Evolutionary conservation across 2,797 vertebrate species (phyloP).

Genomic region (Bradypodion ventrale): DNA sequence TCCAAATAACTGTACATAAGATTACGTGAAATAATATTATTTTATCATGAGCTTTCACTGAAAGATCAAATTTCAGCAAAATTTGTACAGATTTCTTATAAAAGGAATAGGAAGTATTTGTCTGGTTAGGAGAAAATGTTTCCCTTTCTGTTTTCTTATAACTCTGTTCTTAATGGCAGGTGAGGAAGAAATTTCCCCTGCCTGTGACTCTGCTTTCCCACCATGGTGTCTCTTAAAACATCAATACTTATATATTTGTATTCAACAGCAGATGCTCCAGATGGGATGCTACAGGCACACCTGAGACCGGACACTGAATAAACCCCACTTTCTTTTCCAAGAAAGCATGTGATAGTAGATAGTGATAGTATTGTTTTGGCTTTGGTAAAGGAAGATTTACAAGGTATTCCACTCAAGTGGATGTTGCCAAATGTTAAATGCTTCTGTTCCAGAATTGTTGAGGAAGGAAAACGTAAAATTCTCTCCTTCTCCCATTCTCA

Average conservation of each 20-base stretch:
- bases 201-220: not conserved
- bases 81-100: not conserved
- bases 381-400: slow-evolving; percentile 54
- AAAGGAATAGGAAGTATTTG: slow-evolving; percentile 8
- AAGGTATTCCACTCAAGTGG: slow-evolving; percentile 27
- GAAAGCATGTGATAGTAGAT: not conserved
- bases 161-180: too few relatives aligned
- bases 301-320: slow-evolving; percentile 37
- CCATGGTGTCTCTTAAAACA: rapidly evolving
- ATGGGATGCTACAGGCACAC: not conserved
- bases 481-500: slow-evolving; percentile 15
- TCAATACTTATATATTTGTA: rapidly evolving
- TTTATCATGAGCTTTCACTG: too few relatives aligned
- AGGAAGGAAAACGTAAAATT: slow-evolving; percentile 1
- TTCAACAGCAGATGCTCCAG: not conserved
- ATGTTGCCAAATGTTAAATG: slow-evolving; percentile 16
- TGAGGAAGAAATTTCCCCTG: slow-evolving; percentile 1
- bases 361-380: not conserved
- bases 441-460: slow-evolving; percentile 9
- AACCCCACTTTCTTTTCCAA: slow-evolving; percentile 41
- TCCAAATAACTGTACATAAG: not conserved
- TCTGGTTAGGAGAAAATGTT: not conserved
- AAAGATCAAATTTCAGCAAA: not conserved
- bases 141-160: not conserved
- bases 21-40: too few relatives aligned